A percentile compares a stretch with the other conserved stretches of the same genome.
phyloP scores from a whole-genome alignment of 2,888 invertebrate species.

The Omphaloscelis lunosa region DNA sequence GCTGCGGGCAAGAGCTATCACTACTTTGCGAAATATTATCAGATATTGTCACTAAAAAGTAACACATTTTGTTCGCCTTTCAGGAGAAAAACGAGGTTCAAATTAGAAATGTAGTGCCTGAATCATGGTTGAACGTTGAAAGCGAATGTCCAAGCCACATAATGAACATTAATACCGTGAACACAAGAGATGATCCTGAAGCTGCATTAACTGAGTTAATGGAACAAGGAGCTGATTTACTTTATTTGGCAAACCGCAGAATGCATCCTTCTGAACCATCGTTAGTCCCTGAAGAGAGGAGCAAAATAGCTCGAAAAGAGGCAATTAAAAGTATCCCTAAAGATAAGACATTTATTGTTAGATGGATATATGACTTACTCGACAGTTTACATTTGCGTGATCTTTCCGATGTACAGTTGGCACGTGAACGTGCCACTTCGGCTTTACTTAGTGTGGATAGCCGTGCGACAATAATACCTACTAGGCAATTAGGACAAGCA shows the following conservation, averaged over 20 bases:
- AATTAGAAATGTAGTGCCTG: slow-evolving; percentile 80
- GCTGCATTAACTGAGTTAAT: not conserved
- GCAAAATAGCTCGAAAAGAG: slow-evolving; percentile 65
- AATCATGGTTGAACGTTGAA: slow-evolving; percentile 62
- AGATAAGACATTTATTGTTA: slow-evolving; percentile 75
- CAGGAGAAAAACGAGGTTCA: slow-evolving; percentile 83
- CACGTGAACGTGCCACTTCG: not conserved
- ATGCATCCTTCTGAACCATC: slow-evolving; percentile 69
- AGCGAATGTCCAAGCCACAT: slow-evolving; percentile 27
- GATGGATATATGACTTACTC: slow-evolving; percentile 74
- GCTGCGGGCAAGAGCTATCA: not conserved
- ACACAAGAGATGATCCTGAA: not conserved
- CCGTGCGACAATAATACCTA: not conserved
- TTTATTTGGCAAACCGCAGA: slow-evolving; percentile 62
- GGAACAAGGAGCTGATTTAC: slow-evolving; percentile 52
- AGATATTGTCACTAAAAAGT: not conserved
- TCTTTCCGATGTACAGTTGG: not conserved
- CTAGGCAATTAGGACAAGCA: slow-evolving; percentile 35
- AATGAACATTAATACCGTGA: accelerated
- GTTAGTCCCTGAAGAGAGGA: slow-evolving; percentile 73
- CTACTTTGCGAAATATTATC: no score
- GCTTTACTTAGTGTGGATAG: not conserved
- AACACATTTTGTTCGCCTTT: not conserved
- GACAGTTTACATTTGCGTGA: slow-evolving; percentile 63
- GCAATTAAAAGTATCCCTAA: slow-evolving; percentile 63